Conservation (phyloP, 2,888 invertebrate species). For the Tachina lurida region DNA sequence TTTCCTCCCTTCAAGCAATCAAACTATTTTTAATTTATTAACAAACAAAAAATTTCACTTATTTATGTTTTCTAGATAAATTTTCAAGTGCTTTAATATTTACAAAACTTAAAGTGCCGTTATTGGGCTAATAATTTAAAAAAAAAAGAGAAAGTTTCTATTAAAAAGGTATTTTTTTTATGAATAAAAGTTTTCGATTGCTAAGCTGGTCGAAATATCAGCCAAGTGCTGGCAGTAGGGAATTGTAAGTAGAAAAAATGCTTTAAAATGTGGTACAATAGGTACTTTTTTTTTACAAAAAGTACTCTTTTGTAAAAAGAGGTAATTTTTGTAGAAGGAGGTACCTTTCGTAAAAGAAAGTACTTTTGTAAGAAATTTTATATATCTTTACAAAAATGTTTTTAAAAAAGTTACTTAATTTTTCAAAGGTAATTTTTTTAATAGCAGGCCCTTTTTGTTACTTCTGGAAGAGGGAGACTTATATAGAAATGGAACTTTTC, state of each 20-base stretch:
- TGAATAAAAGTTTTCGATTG: not conserved
- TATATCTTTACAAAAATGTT: too few relatives aligned
- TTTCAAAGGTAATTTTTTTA: not conserved
- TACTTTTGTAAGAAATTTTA: too few relatives aligned
- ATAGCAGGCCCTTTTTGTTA: not conserved
- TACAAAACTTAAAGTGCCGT: slow-evolving; percentile 25
- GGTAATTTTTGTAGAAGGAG: too few relatives aligned
- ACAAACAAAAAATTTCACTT: slow-evolving; percentile 23
- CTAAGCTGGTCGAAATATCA: not conserved
- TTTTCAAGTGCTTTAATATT: not conserved
- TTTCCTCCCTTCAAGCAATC: slow-evolving; percentile 60
- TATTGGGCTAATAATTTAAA: slow-evolving; percentile 15
- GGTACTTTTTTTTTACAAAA: not conserved
- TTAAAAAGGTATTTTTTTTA: not conserved
- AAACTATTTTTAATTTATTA: slow-evolving; percentile 11
- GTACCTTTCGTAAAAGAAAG: too few relatives aligned
- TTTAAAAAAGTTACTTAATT: not conserved
- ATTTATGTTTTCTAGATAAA: slow-evolving; percentile 12
- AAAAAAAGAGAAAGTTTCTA: slow-evolving; percentile 1
- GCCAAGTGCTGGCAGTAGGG: not conserved
- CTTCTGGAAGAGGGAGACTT: too few relatives aligned
- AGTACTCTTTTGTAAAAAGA: too few relatives aligned
- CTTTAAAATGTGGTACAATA: not conserved
- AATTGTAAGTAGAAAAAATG: not conserved
- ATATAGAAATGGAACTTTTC: too few relatives aligned